Evolutionary conservation across 2,113 vertebrate genomes (phyloP), one percentile per base, ranked within the genome.

Genomic region (Larimichthys crocea): DNA sequence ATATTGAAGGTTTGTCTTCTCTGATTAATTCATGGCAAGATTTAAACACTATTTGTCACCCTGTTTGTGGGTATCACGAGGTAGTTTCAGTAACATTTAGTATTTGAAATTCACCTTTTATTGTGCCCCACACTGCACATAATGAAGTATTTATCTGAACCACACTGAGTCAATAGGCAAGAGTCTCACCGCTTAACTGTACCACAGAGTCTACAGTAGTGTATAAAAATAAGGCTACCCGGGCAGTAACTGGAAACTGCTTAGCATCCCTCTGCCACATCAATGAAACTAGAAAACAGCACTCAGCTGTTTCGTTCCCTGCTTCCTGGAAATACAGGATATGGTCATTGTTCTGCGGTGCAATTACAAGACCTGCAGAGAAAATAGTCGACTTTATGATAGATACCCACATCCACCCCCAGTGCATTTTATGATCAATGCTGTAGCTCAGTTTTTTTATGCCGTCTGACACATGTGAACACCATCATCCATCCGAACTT

Each of bases 71-170:
- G n/a, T 53, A 56, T 31, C 42, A 44, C 62, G 3, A 65, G n/a
- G 44, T 15, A 16, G 49, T 73, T 84, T 64, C 17, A 24, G 52
- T 24, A 44, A 62, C n/a, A n/a, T 68, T 66, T 64, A 52, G 17
- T 48, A 20, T 71, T 65, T 83, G 55, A 72, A 74, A 67, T 59
- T 72, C 63, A 87, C 80, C 85, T 86, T 84, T 95, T 94, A 95
- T 95, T 88, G 93, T 85, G 83, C 84, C 83, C 91, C 76, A 85
- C 89, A 80, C 93, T 95, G 93, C 94, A 92, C 92, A 92, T 86
- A 85, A 94, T 91, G 88, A 94, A 90, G 89, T 91, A 84, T 92
- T 96, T 91, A 94, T 95, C 93, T 92, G 74, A 77, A 83, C 86
- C 92, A 90, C 93, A 93, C 77, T 89, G 85, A 85, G 83, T 89